Percentiles rank a stretch among this genome's conserved stretches.
phyloP scores from a whole-genome alignment of 1,140 invertebrate species.

The Euwallacea fornicatus region DNA sequence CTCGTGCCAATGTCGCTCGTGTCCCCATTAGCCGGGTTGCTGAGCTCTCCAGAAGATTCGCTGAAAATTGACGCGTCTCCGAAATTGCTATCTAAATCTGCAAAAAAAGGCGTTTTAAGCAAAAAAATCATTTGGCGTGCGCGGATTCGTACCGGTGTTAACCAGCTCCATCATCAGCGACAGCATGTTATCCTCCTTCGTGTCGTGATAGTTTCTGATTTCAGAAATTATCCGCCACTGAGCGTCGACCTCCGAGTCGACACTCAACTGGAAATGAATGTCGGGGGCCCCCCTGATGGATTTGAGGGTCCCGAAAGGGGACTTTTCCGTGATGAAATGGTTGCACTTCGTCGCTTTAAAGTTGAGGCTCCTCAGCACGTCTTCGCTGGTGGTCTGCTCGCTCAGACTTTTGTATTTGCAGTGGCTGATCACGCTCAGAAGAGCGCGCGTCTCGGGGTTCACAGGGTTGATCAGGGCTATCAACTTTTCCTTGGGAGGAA shows the following conservation, averaged over 20 bases:
- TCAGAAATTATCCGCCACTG: conserved; percentile 15
- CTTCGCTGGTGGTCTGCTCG: conserved; percentile 26
- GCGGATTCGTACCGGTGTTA: conserved; percentile 12
- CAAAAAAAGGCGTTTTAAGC: conserved; percentile 10
- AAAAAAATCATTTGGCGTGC: background rate
- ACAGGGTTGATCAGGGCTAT: conserved; percentile 42
- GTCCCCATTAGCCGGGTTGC: conserved; percentile 3
- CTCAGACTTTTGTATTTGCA: conserved; percentile 36
- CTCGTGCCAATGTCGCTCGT: conserved; percentile 38
- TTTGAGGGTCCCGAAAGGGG: background rate
- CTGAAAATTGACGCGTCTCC: conserved; percentile 27
- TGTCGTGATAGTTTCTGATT: conserved; percentile 37
- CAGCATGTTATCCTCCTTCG: conserved; percentile 41
- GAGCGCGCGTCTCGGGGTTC: conserved; percentile 37
- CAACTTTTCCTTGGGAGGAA: conserved; percentile 39
- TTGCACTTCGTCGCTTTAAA: conserved; percentile 31
- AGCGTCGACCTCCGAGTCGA: conserved; percentile 4
- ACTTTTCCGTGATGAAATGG: conserved; percentile 28
- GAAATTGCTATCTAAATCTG: conserved; percentile 35
- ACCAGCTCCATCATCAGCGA: conserved; percentile 45
- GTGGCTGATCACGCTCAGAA: conserved; percentile 41
- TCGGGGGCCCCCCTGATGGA: background rate
- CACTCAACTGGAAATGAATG: conserved; percentile 22
- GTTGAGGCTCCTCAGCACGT: conserved; percentile 34
- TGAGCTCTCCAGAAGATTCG: background rate